Evolutionary conservation across 2,797 vertebrate species (phyloP), one percentile per base, ranked within the genome.

Genomic region (Spea hammondii): DNA sequence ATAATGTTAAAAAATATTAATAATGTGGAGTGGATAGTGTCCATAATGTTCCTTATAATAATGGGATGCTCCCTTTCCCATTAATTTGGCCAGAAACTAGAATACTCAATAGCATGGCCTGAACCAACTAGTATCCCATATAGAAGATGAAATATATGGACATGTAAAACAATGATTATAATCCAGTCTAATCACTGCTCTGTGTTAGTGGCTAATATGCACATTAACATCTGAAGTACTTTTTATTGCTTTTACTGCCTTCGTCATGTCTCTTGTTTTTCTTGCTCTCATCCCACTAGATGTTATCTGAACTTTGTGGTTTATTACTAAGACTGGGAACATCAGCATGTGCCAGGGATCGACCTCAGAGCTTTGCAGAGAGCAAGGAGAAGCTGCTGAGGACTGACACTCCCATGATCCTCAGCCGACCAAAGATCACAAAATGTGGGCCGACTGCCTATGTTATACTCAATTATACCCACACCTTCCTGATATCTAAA

Each of bases 231-330:
- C 82, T 83, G 72, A 82, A 45, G 74, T 1, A 13, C 69, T 65
- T 84, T 85, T 84, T 85, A 83, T 80, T 82, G 60, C 74, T 84
- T 81, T 69, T 45, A 53, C 65, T 53, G 64, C 64, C 17, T 78
- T 85, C 70, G n/a, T 82, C 82, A 65, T 80, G 60, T 44, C 76
- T 84, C 49, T 0, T 59, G 73, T 82, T 84, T 79, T 83, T 68
- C 8, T 83, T 85, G 84, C 71, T 87, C 85, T 88, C 80, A 75
- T 83, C 83, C 45, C 69, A 72, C 70, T 54, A 76, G 74, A 81
- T 85, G 67, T 50, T 84, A 82, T 83, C 84, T 54, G 66, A 60
- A 46, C 11, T 54, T 48, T 79, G 79, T 0, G 68, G 74, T 75
- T 80, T 62, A 74, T 80, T 77, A 5, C 71, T 32, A 67, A 59